Conservation (phyloP, 1,140 invertebrate genomes). For the Macrocentrus cingulum region DNA sequence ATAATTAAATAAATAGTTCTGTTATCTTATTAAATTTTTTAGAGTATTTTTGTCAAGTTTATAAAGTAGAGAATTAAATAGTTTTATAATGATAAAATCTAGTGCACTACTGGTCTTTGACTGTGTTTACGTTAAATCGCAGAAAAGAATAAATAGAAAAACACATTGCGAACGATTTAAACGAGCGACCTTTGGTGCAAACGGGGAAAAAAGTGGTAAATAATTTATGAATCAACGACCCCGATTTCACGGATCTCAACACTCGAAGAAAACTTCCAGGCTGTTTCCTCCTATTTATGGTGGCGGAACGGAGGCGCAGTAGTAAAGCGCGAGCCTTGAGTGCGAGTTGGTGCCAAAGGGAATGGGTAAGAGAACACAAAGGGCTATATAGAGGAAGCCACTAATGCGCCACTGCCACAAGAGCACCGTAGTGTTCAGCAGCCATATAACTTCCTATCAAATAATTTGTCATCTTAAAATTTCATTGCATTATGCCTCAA, state of each 20-base stretch:
- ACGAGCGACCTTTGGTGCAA: background rate
- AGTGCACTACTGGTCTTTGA: no score
- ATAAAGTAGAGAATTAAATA: no score
- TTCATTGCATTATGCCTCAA: no score
- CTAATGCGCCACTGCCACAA: background rate
- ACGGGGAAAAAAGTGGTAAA: constrained; percentile 34
- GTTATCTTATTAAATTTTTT: no score
- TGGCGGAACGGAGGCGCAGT: constrained; percentile 7
- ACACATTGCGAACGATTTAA: constrained; percentile 13
- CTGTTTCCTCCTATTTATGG: constrained; percentile 21
- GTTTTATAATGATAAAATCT: no score
- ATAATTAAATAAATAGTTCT: no score
- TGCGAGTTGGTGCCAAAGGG: constrained; percentile 3
- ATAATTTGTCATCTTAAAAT: background rate
- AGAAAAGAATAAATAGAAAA: background rate
- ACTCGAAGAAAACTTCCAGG: constrained; percentile 35
- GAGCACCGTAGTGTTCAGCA: background rate
- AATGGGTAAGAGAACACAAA: constrained; percentile 4
- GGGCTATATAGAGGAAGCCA: background rate
- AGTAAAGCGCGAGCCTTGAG: constrained; percentile 5
- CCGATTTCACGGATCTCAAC: constrained; percentile 41
- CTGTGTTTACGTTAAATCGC: no score
- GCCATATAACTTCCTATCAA: background rate
- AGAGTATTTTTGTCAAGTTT: no score
- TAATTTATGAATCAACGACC: constrained; percentile 44